Evolutionary conservation across 2,888 invertebrate species (phyloP), one percentile per base, ranked within the genome.

Genomic region (Bombyx huttoni): DNA sequence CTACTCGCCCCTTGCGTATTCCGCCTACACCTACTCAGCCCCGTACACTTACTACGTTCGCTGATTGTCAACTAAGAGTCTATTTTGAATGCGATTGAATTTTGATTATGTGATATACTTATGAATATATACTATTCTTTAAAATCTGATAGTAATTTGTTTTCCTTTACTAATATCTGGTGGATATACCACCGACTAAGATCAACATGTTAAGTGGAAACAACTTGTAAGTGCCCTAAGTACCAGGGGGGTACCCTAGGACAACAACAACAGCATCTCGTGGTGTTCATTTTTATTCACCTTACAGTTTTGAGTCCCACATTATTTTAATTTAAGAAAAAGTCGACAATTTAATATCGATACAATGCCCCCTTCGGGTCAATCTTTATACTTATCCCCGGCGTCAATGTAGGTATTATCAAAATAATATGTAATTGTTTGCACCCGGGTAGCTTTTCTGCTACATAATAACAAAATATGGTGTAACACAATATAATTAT

Each of bases 1-100:
- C 24, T 69, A 77, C 62, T 61, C 78, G 47, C 68, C 74, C 6
- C 61, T 75, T 14, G 73, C 75, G 48, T 82, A 83, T 71, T 70
- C 73, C 3, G 64, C 81, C 1, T 81, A 81, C 62, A 65, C 78
- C n/a, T 81, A 82, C 59, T 68, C 71, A 0, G 65, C 75, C 7
- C 83, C 82, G 0, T 82, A 84, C 60, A 59, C 74, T 14, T 85
- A 84, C 66, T 87, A 82, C 61, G 67, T 81, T 8, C 80, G 81
- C 56, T 82, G 60, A 78, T 51, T 24, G 24, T 24, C 24, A 5
- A 35, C 35, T n/a, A 47, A 8, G 6, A 33, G 13, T 13, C 14
- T 40, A 46, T 24, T 24, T 24, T 24, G 24, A 24, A 24, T 24
- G 24, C 24, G 24, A 24, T 24, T 24, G n/a, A 33, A 51, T 13